Conservation (phyloP, 2,113 vertebrate genomes). For the Naja naja region DNA sequence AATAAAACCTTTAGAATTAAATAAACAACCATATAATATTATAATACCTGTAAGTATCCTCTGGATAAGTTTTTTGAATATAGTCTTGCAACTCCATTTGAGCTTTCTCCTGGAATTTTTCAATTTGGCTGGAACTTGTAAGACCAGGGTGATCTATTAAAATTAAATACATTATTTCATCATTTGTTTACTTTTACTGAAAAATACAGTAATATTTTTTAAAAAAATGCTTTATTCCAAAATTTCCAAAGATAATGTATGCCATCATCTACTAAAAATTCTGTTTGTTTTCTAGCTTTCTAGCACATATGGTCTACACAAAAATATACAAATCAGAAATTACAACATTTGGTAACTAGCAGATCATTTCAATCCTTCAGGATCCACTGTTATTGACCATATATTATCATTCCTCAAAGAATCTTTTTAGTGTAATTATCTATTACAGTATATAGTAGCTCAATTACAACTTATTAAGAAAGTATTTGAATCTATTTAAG, state of each 20-base stretch:
- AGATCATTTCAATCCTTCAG: not conserved
- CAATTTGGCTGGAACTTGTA: slow-evolving; percentile 88
- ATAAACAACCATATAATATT: not conserved
- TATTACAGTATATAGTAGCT: not conserved
- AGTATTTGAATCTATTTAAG: not conserved
- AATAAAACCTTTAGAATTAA: not conserved
- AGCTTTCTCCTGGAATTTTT: slow-evolving; percentile 98
- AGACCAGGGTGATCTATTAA: slow-evolving; percentile 93
- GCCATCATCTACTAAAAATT: not conserved
- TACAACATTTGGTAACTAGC: not conserved
- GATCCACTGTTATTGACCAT: not conserved
- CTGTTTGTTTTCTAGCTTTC: not conserved
- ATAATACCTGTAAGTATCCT: slow-evolving; percentile 94
- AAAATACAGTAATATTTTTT: slow-evolving; percentile 30
- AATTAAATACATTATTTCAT: slow-evolving; percentile 51
- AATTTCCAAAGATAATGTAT: not conserved
- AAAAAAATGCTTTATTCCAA: slow-evolving; percentile 15
- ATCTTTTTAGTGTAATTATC: not conserved
- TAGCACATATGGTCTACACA: not conserved
- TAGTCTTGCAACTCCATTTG: slow-evolving; percentile 99
- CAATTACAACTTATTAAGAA: not conserved
- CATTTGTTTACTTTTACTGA: slow-evolving; percentile 44
- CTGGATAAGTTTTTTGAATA: slow-evolving; percentile 95
- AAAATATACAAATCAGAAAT: not conserved
- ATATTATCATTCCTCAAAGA: not conserved